Base-by-base conservation (phyloP, 2,888 invertebrate species). In the Xanthorhoe designata region DNA sequence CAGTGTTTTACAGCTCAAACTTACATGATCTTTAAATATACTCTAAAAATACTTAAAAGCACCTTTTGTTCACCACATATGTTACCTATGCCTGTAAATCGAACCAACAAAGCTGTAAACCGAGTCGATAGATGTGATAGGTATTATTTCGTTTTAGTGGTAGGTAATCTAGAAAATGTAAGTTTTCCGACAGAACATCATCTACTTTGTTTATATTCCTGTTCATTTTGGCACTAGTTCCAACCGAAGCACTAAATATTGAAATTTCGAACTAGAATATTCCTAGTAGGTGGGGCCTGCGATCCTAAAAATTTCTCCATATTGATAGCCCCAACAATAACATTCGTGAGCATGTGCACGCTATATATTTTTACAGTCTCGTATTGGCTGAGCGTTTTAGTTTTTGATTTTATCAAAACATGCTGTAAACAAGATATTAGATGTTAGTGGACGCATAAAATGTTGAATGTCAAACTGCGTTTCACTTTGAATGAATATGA, bases 301-400 rank as follows among this genome's bases (percentile, higher is more conserved):
- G 49, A 71, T 68, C 56, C 66, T 59, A 53, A 71, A 64, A 66
- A 67, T 65, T 66, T 69, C 65, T 66, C 51, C 64, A 58, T 68
- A 57, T 64, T 70, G 72, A 74, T 72, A 69, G 70, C 67, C 55
- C 63, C 66, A 71, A 74, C 74, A 74, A 72, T 72, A 74, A 72
- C 71, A 72, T 71, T 72, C 18, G 69, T 64, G 54, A 71, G 71
- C 70, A 64, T 70, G 69, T 64, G 69, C 55, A 42, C 17, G 57
- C 71, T 70, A 63, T 74, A 67, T 72, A 72, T 72, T 72, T 71
- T 72, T 70, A 72, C 52, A 62, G 51, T 65, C 72, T 70, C 69
- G 66, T 32, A 32, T 32, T 49, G 58, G 54, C 65, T 58, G 59
- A 68, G 50, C 52, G 63, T 49, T 66, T 57, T 18, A 56, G 53